Conservation (phyloP, 30 jellyfish, hydroid and myxozoan genomes). For the Morbakka virulenta region DNA sequence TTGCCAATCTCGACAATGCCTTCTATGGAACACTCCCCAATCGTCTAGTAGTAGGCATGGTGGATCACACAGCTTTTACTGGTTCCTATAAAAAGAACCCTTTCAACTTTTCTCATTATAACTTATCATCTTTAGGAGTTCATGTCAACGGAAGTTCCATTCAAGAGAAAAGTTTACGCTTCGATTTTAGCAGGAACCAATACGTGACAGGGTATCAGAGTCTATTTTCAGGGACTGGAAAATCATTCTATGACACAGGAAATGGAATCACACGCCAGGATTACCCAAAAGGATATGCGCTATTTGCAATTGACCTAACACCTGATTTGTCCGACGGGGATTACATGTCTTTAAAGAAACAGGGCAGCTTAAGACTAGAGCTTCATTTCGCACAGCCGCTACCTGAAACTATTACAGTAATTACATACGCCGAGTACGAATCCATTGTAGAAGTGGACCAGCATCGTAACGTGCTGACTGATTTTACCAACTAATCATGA, state of each 20-base stretch:
- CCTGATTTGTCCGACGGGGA: background rate
- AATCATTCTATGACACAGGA: no score
- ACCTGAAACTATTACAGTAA: background rate
- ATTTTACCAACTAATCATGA: no score
- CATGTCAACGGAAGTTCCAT: no score
- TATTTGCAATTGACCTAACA: background rate
- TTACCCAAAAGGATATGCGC: no score
- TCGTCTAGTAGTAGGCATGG: conserved; percentile 14
- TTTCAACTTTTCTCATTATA: background rate
- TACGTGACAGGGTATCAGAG: background rate
- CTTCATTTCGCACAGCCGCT: background rate
- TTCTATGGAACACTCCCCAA: conserved; percentile 23
- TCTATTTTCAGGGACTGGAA: background rate
- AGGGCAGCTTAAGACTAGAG: background rate
- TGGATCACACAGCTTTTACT: conserved; percentile 4
- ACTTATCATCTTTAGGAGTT: no score
- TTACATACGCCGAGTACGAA: background rate
- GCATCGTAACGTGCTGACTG: background rate
- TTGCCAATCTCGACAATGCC: background rate
- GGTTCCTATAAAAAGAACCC: conserved; percentile 4
- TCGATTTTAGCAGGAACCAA: no score
- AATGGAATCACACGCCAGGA: no score
- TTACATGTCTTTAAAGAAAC: background rate
- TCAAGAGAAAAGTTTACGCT: no score
- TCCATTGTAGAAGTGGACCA: background rate